These are phyloP conservation scores for Dromiciops gliroides DNA, from an alignment of 2,113 vertebrate genomes.

Conservation along the genomic window DNA sequence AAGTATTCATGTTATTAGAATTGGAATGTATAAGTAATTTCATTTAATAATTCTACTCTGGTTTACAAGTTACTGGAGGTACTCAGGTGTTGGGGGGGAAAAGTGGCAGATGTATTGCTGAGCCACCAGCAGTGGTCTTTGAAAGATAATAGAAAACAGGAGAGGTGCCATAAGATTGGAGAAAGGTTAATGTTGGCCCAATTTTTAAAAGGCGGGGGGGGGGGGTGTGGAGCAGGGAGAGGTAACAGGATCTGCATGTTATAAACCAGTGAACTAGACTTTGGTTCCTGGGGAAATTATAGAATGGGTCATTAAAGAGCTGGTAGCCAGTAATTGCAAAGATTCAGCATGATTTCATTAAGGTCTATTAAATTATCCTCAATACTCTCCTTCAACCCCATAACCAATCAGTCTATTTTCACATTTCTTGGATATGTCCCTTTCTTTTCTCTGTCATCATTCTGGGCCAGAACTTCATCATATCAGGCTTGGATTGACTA, in stretches of 20 bases:
- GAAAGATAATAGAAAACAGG: background rate
- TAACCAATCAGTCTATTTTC: background rate
- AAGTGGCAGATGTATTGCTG: background rate
- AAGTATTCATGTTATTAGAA: background rate
- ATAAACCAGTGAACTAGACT: too few relatives aligned
- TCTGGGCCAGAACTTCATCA: background rate
- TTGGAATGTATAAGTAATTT: background rate
- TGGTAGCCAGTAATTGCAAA: background rate
- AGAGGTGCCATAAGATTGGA: background rate
- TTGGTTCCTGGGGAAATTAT: too few relatives aligned
- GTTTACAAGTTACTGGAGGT: too few relatives aligned
- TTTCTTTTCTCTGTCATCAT: background rate
- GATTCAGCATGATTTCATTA: background rate
- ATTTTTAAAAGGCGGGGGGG: background rate
- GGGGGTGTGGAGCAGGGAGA: too few relatives aligned
- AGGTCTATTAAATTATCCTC: background rate
- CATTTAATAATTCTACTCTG: background rate
- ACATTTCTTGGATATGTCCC: background rate
- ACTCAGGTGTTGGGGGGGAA: too few relatives aligned
- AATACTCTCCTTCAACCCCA: background rate
- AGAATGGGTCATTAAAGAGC: background rate
- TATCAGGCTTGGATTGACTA: background rate
- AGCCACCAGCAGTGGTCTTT: background rate
- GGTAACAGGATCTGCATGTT: background rate
- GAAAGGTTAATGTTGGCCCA: too few relatives aligned